A percentile compares a stretch with the other conserved stretches of the same genome.
phyloP scores from a whole-genome alignment of 2,888 invertebrate genomes.

The Eremobia ochroleuca region DNA sequence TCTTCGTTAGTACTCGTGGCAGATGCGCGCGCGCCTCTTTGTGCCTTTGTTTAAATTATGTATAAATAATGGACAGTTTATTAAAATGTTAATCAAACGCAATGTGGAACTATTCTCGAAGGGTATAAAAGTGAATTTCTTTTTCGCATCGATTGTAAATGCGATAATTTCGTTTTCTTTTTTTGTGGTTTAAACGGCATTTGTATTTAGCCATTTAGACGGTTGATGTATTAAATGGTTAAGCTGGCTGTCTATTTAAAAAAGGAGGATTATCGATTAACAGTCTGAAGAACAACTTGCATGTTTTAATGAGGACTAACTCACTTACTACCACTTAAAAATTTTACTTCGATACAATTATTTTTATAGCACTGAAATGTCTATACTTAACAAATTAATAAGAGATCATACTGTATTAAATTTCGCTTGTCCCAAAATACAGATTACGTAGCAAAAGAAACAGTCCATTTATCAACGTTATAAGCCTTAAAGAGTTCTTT shows the following conservation, averaged over 20 bases:
- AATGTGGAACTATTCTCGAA: conserved; percentile 64
- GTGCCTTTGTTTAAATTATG: conserved; percentile 65
- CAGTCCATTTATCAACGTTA: too few relatives aligned
- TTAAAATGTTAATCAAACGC: conserved; percentile 69
- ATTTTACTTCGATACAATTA: not conserved
- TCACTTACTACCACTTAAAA: not conserved
- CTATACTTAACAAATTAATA: not conserved
- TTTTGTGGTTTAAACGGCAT: conserved; percentile 46
- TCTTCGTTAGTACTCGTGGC: conserved; percentile 59
- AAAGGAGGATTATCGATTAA: conserved; percentile 40
- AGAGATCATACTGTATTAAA: not conserved
- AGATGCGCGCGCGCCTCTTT: conserved; percentile 54
- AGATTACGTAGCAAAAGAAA: too few relatives aligned
- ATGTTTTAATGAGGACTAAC: not conserved
- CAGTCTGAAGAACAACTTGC: not conserved
- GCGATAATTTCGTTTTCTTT: conserved; percentile 50
- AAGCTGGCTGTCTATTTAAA: conserved; percentile 27
- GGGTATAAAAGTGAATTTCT: conserved; percentile 63
- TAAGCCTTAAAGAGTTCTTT: not conserved
- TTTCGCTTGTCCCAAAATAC: not conserved
- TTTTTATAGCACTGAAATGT: not conserved
- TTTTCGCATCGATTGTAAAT: conserved; percentile 56
- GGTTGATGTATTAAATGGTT: conserved; percentile 46
- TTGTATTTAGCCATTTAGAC: conserved; percentile 49
- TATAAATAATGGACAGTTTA: conserved; percentile 65